Evolutionary conservation across 2,113 vertebrate species (phyloP).

Genomic region (Beaufortia kweichowensis): DNA sequence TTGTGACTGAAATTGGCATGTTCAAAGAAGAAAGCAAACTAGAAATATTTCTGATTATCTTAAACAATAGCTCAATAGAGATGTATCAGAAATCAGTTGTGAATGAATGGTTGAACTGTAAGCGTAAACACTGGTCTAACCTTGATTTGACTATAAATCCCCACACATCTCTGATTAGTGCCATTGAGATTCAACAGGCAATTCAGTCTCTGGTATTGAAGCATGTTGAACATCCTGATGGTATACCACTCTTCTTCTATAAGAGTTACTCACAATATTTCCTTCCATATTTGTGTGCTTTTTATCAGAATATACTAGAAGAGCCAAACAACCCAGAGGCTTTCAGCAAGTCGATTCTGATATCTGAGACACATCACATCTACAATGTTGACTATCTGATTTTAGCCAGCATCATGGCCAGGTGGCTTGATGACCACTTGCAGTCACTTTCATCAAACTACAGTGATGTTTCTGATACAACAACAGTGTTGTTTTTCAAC

Average conservation of each 20-base stretch:
- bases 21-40: too few relatives aligned
- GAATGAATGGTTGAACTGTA: neutral
- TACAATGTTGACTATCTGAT: slow-evolving; percentile 23
- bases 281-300: neutral
- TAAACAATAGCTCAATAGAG: fast-evolving
- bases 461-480: neutral
- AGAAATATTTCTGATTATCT: too few relatives aligned
- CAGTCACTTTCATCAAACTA: neutral
- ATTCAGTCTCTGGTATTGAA: too few relatives aligned
- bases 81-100: neutral
- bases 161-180: neutral
- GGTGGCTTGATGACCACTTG: neutral
- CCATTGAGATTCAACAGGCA: too few relatives aligned
- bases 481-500: neutral
- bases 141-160: neutral
- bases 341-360: neutral
- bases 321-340: neutral
- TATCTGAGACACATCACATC: neutral
- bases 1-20: neutral
- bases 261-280: neutral
- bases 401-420: slow-evolving; percentile 18
- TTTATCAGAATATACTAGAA: neutral
- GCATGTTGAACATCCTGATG: neutral
- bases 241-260: neutral
- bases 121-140: neutral